Evolutionary conservation across 2,888 invertebrate genomes (phyloP).

Genomic region (Torymus auratus): DNA sequence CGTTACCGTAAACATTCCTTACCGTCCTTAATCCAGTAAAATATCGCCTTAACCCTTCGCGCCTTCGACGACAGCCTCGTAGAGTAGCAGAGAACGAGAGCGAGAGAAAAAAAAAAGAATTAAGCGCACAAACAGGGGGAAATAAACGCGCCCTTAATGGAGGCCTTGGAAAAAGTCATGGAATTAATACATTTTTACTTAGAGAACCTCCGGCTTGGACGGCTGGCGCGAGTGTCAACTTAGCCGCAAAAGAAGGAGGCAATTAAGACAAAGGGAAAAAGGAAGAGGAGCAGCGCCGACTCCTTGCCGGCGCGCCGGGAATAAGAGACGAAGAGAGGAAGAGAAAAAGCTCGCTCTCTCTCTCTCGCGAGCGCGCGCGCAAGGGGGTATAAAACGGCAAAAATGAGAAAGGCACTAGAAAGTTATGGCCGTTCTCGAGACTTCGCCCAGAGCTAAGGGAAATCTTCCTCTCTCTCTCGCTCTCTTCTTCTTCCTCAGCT

Average conservation of each 20-base stretch:
- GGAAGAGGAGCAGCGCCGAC: background rate
- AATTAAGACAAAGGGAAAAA: constrained; percentile 42
- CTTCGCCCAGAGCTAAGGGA: constrained; percentile 50
- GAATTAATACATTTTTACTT: constrained; percentile 48
- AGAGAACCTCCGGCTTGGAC: background rate
- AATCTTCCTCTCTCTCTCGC: constrained; percentile 31
- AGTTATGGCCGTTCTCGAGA: constrained; percentile 49
- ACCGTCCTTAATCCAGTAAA: too few species aligned
- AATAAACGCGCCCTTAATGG: background rate
- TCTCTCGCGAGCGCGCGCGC: too few species aligned
- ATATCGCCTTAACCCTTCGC: too few species aligned
- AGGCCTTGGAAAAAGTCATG: constrained; percentile 15
- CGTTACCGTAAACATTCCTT: too few species aligned
- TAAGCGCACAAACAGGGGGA: background rate
- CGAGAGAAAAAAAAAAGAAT: background rate
- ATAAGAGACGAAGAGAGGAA: background rate
- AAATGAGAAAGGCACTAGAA: constrained; percentile 53
- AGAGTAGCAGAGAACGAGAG: background rate
- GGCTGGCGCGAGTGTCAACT: constrained; percentile 31
- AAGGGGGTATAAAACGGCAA: constrained; percentile 39
- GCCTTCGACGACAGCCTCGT: background rate
- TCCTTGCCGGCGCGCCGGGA: background rate
- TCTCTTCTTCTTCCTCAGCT: background rate
- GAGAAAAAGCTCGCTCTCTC: background rate
- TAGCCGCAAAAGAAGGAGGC: constrained; percentile 44